Evolutionary conservation across 1,140 invertebrate genomes (phyloP), one percentile per base, ranked within the genome.

Genomic region (Trinorchestia longiramus): DNA sequence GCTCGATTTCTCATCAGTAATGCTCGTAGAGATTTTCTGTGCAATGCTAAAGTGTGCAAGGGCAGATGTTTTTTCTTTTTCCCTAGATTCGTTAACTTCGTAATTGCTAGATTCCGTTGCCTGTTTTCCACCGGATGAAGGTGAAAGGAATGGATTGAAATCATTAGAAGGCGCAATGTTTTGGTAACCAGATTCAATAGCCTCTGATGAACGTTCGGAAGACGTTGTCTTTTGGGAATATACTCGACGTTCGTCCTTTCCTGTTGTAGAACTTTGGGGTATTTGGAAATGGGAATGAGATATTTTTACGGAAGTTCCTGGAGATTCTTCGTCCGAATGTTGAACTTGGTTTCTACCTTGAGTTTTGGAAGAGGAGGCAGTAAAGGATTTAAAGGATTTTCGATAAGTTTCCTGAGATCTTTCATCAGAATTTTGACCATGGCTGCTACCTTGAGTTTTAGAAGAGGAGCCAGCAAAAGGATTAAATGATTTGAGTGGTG

Each of bases 61-160:
- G 0, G 96, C 96, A 36, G 96, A 57, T 95, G 62, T 44, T 94
- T 90, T 53, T 62, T 45, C 42, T 41, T 88, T 17, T n/a, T 91
- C 87, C n/a, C 92, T 87, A 94, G 96, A 96, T 95, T 95, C 44
- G 41, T 77, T 77, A 96, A 53, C 94, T 41, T 40, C 77, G 15
- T 77, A 57, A 36, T 87, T 95, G 41, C 95, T 57, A 41, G 96
- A 88, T 19, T 53, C 87, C 45, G 95, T 40, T 44, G 43, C 43
- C 40, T 91, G 87, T 23, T 45, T 88, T 45, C 77, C n/a, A 8
- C 40, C n/a, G 43, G 41, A 43, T 53, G 88, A 17, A 41, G 88
- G 43, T 42, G 95, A 92, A 45, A 42, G 11, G n/a, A 95, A 77
- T 4, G 53, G 95, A 88, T 95, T 95, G 53, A 95, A 95, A 44